Evolutionary conservation across 1,140 invertebrate species (phyloP), one percentile per base, ranked within the genome.

Genomic region (Helicoverpa armigera): DNA sequence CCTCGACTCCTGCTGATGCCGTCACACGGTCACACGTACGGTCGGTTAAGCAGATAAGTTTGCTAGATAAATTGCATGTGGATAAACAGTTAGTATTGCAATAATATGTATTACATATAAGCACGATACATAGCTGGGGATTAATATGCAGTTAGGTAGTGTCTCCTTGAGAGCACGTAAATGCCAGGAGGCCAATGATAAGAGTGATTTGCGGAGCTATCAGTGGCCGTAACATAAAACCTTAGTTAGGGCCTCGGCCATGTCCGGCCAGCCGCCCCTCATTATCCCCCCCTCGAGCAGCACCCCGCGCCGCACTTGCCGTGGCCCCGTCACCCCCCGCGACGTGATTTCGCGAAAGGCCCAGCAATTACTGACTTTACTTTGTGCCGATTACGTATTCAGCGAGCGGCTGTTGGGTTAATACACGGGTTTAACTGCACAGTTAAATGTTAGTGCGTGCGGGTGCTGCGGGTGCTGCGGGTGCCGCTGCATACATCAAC

Each of bases 141-240:
- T 5, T 35, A 35, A 35, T 35, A 5, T 9, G 9, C 9, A 43
- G 35, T 43, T 43, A 43, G 35, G 3, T 35, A 35, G 7, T 14
- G 63, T 16, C 18, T 72, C 69, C 16, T 54, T 23, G 50, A 72
- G 69, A 53, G 69, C 50, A 54, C 18, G 50, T 53, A 82, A 86
- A 81, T 82, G 83, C 82, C 65, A 86, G 82, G 23, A 23, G 23
- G 23, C 23, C 23, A 23, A 23, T 85, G 86, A 86, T 86, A 85
- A 85, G 81, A 80, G 83, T 82, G 85, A 87, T 87, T 87, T 86
- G 85, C 85, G 79, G 73, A 72, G 82, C 83, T 80, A 84, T 85
- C 82, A 84, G 82, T 82, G 85, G 83, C 76, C 81, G 76, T 82
- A 69, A 82, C 70, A 75, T 81, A 70, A 81, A 81, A 79, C 80